Percentiles rank a stretch among this genome's conserved stretches.
Evolutionary conservation across 2,888 invertebrate genomes (phyloP).

Genomic region (Lamellibrachia columna): DNA sequence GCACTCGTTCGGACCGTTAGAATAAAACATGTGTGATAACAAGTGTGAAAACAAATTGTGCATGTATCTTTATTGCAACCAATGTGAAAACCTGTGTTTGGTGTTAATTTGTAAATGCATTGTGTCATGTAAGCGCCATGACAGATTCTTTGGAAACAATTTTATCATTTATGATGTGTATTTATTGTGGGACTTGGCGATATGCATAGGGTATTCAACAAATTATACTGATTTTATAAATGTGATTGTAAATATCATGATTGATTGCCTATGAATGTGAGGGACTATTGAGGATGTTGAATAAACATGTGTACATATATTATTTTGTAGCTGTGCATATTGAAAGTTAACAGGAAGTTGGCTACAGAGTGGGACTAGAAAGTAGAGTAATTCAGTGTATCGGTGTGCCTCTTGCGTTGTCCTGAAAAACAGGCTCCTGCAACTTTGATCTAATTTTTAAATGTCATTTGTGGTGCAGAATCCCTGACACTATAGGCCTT

Average conservation of each 20-base stretch:
- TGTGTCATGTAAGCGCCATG: neutral
- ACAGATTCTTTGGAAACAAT: neutral
- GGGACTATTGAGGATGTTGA: too few species aligned
- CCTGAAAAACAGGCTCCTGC: neutral
- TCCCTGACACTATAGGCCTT: neutral
- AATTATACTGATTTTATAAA: neutral
- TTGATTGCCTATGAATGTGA: too few species aligned
- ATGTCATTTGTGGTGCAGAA: neutral
- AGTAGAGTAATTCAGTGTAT: neutral
- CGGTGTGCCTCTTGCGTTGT: neutral
- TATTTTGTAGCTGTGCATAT: neutral
- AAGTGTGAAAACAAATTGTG: too few species aligned
- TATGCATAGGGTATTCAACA: neutral
- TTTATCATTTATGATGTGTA: neutral
- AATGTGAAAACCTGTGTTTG: neutral
- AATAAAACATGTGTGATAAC: too few species aligned
- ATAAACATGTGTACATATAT: neutral
- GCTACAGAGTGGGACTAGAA: neutral
- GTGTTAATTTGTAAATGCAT: neutral
- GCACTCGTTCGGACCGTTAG: too few species aligned
- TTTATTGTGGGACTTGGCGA: neutral
- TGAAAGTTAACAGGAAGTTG: neutral
- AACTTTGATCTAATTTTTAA: neutral
- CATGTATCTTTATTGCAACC: neutral
- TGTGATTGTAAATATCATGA: too few species aligned